Evolutionary conservation across 2,797 vertebrate genomes (phyloP).

Genomic region (Miichthys miiuy): DNA sequence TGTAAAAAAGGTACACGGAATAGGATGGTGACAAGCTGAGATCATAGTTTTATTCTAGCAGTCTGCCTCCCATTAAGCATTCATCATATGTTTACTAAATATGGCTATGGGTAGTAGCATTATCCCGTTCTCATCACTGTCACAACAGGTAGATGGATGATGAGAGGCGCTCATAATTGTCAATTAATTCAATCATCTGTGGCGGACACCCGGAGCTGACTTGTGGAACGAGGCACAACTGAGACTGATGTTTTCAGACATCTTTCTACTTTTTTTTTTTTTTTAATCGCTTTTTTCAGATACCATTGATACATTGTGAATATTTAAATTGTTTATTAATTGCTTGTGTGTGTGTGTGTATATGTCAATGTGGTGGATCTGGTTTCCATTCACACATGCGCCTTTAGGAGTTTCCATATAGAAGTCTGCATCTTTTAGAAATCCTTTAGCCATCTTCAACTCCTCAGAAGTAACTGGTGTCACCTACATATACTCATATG

Average conservation of each 20-base stretch:
- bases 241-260: slow-evolving; percentile 48
- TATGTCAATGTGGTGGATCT: neutral
- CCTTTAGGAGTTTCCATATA: neutral
- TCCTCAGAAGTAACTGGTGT: slow-evolving; percentile 14
- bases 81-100: slow-evolving; percentile 69
- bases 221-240: slow-evolving; percentile 44
- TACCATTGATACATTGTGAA: slow-evolving; percentile 1
- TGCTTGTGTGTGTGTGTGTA: neutral
- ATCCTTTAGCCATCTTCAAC: slow-evolving; percentile 6
- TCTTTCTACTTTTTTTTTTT: slow-evolving; percentile 3
- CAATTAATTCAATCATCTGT: slow-evolving; percentile 80
- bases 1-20: slow-evolving; percentile 32
- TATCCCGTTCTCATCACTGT: slow-evolving; percentile 76
- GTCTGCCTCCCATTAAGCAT: slow-evolving; percentile 56
- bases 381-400: neutral
- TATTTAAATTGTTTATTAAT: neutral
- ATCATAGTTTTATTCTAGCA: slow-evolving; percentile 35
- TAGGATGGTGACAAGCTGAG: slow-evolving; percentile 27
- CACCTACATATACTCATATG: neutral
- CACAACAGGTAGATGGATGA: slow-evolving; percentile 81
- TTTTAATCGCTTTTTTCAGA: slow-evolving; percentile 2
- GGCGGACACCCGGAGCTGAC: slow-evolving; percentile 62
- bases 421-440: slow-evolving; percentile 5
- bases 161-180: slow-evolving; percentile 76
- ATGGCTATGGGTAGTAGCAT: slow-evolving; percentile 53